Conservation (phyloP, 2,888 invertebrate species). For the Minunthozetes semirufus region DNA sequence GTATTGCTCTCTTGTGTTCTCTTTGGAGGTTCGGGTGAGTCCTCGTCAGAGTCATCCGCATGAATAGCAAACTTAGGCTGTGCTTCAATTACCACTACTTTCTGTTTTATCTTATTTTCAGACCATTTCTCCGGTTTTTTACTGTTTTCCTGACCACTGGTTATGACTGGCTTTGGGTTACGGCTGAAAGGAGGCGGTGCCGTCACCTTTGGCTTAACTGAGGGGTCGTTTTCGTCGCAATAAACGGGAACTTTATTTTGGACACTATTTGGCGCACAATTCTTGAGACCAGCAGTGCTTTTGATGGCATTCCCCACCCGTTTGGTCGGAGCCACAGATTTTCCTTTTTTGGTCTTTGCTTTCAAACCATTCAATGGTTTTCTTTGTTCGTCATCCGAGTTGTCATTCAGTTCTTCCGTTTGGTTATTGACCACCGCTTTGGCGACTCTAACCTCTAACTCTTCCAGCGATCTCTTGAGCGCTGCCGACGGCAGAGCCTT, state of each 20-base stretch:
- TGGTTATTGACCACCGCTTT: not conserved
- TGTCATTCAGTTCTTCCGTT: conserved; percentile 52
- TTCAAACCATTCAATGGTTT: conserved; percentile 55
- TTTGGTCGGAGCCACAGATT: conserved; percentile 23
- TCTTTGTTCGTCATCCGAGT: conserved; percentile 57
- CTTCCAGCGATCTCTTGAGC: conserved; percentile 48
- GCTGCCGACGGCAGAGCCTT: conserved; percentile 65
- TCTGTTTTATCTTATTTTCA: conserved; percentile 46
- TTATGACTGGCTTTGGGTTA: not conserved
- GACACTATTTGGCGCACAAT: not conserved
- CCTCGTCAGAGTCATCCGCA: conserved; percentile 24
- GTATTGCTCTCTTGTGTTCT: conserved; percentile 36
- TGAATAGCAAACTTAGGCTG: conserved; percentile 44
- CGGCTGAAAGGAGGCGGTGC: not conserved
- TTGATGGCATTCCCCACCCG: not conserved
- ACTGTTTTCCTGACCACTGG: conserved; percentile 59
- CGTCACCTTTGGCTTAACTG: not conserved
- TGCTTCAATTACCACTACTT: conserved; percentile 38
- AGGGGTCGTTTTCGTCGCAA: conserved; percentile 23
- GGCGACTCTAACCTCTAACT: conserved; percentile 53
- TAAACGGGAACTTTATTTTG: conserved; percentile 7
- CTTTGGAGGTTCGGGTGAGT: conserved; percentile 6
- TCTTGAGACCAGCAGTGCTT: not conserved
- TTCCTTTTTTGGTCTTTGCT: not conserved
- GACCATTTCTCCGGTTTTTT: conserved; percentile 66